Percentiles rank a stretch among this genome's conserved stretches.
Evolutionary conservation across 2,113 vertebrate genomes (phyloP).

Genomic region (Lagopus muta): DNA sequence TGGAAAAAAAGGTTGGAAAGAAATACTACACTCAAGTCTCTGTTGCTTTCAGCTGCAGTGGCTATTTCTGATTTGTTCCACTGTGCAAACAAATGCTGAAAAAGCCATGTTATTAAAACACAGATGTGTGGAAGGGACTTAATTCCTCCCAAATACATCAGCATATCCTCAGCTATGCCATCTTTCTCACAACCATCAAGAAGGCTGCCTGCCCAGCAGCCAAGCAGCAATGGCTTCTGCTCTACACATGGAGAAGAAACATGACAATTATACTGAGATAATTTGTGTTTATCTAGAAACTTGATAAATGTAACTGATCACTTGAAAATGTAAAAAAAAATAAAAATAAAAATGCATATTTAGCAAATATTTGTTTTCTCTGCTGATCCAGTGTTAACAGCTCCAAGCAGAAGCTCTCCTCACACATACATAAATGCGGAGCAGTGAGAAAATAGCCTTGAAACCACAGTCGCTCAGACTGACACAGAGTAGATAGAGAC

Average conservation of each 20-base stretch:
- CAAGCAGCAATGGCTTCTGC: background rate
- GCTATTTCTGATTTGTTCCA: conserved; percentile 41
- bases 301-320: background rate
- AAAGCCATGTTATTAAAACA: background rate
- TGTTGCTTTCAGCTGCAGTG: background rate
- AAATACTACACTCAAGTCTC: background rate
- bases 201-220: background rate
- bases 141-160: conserved; percentile 13
- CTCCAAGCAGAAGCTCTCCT: background rate
- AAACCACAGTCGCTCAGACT: background rate
- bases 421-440: background rate
- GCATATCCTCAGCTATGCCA: background rate
- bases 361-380: conserved; percentile 16
- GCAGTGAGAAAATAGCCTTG: conserved; percentile 5
- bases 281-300: conserved; percentile 20
- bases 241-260: background rate
- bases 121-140: conserved; percentile 22
- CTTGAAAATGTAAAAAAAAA: conserved; percentile 19
- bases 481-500: background rate
- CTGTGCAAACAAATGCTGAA: background rate
- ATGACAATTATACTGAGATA: background rate
- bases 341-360: background rate
- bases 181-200: conserved; percentile 5
- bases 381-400: background rate
- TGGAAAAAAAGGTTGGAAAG: conserved; percentile 9